Conservation (phyloP, 1,140 invertebrate genomes). For the Hyles vespertilio region DNA sequence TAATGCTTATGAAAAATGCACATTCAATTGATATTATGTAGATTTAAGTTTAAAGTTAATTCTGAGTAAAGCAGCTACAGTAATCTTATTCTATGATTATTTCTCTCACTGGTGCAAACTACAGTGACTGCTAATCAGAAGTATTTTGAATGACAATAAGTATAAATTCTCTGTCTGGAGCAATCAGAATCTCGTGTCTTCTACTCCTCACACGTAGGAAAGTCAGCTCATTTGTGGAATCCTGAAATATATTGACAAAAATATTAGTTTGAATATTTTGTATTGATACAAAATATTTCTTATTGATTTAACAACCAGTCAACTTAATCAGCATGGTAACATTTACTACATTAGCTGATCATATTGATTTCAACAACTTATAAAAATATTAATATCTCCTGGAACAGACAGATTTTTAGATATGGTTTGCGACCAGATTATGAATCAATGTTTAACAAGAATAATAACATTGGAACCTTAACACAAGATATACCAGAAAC, state of each 20-base stretch:
- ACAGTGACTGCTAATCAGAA: slow-evolving; percentile 77
- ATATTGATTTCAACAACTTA: too few relatives aligned
- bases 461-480: not conserved
- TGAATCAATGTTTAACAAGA: not conserved
- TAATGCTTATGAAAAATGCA: too few relatives aligned
- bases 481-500: slow-evolving; percentile 1
- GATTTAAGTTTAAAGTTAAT: not conserved
- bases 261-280: too few relatives aligned
- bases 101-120: not conserved
- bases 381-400: too few relatives aligned
- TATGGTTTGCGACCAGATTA: too few relatives aligned
- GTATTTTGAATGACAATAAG: slow-evolving; percentile 90
- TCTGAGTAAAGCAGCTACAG: not conserved
- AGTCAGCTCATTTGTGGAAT: slow-evolving; percentile 97
- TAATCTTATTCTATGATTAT: not conserved
- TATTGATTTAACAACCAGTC: too few relatives aligned
- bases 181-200: slow-evolving; percentile 98
- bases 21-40: too few relatives aligned
- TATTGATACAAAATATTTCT: too few relatives aligned
- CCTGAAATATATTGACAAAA: slow-evolving; percentile 57
- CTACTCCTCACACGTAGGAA: slow-evolving; percentile 96
- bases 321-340: too few relatives aligned
- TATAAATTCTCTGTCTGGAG: slow-evolving; percentile 92
- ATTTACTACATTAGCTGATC: too few relatives aligned
- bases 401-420: too few relatives aligned